Percentiles rank a stretch among this genome's conserved stretches.
phyloP scores from a whole-genome alignment of 2,113 vertebrate genomes.

The Pongo pygmaeus region DNA sequence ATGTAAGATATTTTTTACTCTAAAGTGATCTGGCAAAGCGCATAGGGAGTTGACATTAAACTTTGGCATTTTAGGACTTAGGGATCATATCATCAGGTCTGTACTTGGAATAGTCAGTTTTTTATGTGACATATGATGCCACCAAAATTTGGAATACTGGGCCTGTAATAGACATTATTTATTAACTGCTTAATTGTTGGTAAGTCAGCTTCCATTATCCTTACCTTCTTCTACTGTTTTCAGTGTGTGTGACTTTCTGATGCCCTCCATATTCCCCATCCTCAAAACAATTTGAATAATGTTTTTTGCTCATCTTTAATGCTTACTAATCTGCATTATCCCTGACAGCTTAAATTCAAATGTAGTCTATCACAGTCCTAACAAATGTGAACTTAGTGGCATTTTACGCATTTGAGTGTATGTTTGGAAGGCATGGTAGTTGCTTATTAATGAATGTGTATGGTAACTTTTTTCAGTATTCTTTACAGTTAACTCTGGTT shows the following conservation, averaged over 20 bases:
- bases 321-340: not conserved
- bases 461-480: not conserved
- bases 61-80: not conserved
- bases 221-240: not conserved
- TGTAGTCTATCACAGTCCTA: not conserved
- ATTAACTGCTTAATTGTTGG: not conserved
- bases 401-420: not conserved
- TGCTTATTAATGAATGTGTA: not conserved
- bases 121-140: not conserved
- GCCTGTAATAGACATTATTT: not conserved
- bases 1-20: slow-evolving; percentile 83
- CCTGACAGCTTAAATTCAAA: not conserved
- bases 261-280: not conserved
- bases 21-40: not conserved
- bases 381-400: not conserved
- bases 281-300: not conserved
- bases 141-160: not conserved
- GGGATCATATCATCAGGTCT: not conserved
- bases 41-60: not conserved
- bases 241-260: not conserved
- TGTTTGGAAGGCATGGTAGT: not conserved
- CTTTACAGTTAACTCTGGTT: not conserved
- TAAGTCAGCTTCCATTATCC: not conserved
- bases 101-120: not conserved
- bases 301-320: not conserved